Evolutionary conservation across 2,888 invertebrate species (phyloP).

Genomic region (Thelaira solivaga): DNA sequence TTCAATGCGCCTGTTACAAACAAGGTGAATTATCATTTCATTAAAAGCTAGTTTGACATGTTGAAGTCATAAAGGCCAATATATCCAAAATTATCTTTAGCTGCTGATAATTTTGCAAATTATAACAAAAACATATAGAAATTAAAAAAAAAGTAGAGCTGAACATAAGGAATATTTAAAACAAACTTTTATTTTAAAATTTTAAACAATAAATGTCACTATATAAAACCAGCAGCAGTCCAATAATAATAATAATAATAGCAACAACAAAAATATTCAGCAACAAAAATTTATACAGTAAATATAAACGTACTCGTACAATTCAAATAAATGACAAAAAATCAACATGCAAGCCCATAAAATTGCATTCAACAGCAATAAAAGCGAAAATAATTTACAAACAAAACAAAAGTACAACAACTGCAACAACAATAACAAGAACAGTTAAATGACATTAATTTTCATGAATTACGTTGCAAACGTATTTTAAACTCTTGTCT

Average conservation of each 20-base stretch:
- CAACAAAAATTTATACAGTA: conserved; percentile 17
- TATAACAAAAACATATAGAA: neutral
- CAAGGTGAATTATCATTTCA: conserved; percentile 3
- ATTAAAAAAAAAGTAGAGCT: neutral
- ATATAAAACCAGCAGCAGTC: neutral
- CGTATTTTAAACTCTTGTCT: conserved; percentile 54
- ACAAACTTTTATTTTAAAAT: conserved; percentile 26
- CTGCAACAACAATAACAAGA: conserved; percentile 8
- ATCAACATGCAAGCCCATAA: conserved; percentile 57
- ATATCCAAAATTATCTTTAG: conserved; percentile 28
- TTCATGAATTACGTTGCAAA: conserved; percentile 60
- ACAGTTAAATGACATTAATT: conserved; percentile 62
- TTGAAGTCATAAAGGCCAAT: conserved; percentile 17
- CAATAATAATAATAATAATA: conserved; percentile 8
- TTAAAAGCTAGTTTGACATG: conserved; percentile 31
- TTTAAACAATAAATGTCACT: conserved; percentile 40
- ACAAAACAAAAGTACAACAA: conserved; percentile 38
- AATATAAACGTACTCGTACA: conserved; percentile 38
- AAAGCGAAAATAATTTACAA: conserved; percentile 62
- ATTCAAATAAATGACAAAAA: conserved; percentile 59
- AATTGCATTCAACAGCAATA: conserved; percentile 57
- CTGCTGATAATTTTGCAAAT: conserved; percentile 24
- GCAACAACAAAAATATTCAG: neutral
- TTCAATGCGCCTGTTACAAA: neutral
- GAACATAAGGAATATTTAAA: conserved; percentile 12